Base-by-base conservation (phyloP, 2,113 vertebrate genomes). In the Chionodraco myersi region DNA sequence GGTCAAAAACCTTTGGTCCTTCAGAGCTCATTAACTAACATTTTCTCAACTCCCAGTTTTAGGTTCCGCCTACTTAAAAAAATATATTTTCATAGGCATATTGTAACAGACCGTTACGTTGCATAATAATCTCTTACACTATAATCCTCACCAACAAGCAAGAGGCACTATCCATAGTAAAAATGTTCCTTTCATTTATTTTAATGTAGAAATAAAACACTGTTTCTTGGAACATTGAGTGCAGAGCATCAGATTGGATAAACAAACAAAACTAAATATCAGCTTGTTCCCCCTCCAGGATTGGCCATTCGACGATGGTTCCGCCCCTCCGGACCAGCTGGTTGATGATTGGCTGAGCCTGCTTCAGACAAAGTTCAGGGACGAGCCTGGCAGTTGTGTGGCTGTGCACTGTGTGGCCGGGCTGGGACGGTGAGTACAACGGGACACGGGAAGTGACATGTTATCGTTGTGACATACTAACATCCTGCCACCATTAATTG, bases 341-440 rank as follows among this genome's bases (percentile, higher is more conserved):
- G 98, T 99, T 70, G 97, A 99, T 0, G 97, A 99, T 75, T 99
- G 98, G 98, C 90, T 99, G 68, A 97, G 93, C 81, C 94, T 99
- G 44, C 89, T 99, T 80, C 97, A 96, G 95, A 93, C 82, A 63
- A 98, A 98, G 95, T 99, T 99, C 45, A 94, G 96, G 48, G 97
- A 99, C 1, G 96, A 98, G 79, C 96, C 97, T 0, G 97, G 97
- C 5, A 96, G 96, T 92, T 99, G 97, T 69, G 95, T 99, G 18
- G 97, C 97, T 26, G 98, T 99, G 30, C 98, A 99, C 94, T 99
- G 98, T 61, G 97, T 99, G 8, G 98, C 98, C 14, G 97, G 97
- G 66, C 72, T 99, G 79, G 98, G 98, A 71, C 95, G 98, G 98
- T 99, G 45, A 71, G 94, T 78, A 57, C 51, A 7, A 53, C 9